Conservation (phyloP, 2,797 vertebrate genomes). For the Acrossocheilus fasciatus region DNA sequence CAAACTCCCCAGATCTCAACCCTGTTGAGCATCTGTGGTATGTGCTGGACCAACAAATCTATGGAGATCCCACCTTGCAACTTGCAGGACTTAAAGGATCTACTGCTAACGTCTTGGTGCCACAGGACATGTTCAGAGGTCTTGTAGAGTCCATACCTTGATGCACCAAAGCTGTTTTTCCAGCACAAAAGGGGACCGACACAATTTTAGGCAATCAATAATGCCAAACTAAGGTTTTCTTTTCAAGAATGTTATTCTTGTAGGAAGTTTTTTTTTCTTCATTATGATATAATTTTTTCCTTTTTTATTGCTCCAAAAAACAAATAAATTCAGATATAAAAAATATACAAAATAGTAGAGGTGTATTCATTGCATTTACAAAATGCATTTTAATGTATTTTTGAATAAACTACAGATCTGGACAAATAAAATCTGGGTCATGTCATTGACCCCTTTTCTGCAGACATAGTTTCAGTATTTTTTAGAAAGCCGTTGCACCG, state of each 20-base stretch:
- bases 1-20: neutral
- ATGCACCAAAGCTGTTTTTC: too few relatives aligned
- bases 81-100: neutral
- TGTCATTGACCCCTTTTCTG: neutral
- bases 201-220: too few relatives aligned
- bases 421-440: neutral
- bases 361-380: neutral
- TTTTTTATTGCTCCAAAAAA: neutral
- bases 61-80: neutral
- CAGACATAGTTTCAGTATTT: constrained; percentile 1
- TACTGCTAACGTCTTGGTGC: neutral
- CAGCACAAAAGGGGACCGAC: too few relatives aligned
- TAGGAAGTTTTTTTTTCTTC: neutral
- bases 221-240: too few relatives aligned
- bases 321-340: neutral
- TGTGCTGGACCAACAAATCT: neutral
- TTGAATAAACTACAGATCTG: neutral
- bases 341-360: neutral
- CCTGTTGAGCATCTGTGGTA: neutral
- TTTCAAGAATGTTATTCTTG: too few relatives aligned
- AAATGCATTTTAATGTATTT: neutral
- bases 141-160: neutral
- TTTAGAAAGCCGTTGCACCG: constrained; percentile 7
- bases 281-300: neutral
- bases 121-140: neutral